Evolutionary conservation across 2,797 vertebrate genomes (phyloP), one percentile per base, ranked within the genome.

Genomic region (Threskiornis aethiopicus): DNA sequence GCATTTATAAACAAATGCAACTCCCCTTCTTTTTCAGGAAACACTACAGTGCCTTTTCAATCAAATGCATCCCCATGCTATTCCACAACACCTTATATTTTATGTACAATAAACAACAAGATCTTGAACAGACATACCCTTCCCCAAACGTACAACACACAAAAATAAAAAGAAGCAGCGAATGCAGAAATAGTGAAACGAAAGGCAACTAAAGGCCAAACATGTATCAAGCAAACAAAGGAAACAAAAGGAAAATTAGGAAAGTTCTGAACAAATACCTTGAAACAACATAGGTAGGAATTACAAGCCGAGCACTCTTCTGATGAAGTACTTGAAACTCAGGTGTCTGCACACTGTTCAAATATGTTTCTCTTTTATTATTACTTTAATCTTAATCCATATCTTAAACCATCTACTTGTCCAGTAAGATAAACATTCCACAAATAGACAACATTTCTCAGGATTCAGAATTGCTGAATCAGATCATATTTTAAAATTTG

Each of bases 21-120:
- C 98, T 97, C 91, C 84, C 86, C 96, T 89, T 97, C 94, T 97
- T 97, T 95, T 97, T 96, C 94, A 98, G 96, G 93, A 97, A 98
- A 97, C 91, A 96, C 95, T 85, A 97, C 96, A 97, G 96, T 98
- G 97, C 97, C 97, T 97, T 98, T 97, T 93, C 96, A 98, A 93
- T 73, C 96, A 79, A 97, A 97, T 47, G 94, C 97, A 97, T 96
- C 97, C 88, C 95, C 98, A 98, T 98, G 98, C 97, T 98, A 97
- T 89, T 97, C 97, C 97, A 98, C 97, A 97, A 97, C 98, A 98
- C 96, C 97, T 98, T 98, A 93, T 87, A 76, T 90, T 90, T 95
- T 99, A 98, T 97, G 97, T 98, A 98, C 98, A 99, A 98, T 97
- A 98, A 98, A 97, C 93, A 90, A 87, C 15, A 2, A 97, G 96